phyloP scores from a whole-genome alignment of 2,113 vertebrate species.

The Mola mola region DNA sequence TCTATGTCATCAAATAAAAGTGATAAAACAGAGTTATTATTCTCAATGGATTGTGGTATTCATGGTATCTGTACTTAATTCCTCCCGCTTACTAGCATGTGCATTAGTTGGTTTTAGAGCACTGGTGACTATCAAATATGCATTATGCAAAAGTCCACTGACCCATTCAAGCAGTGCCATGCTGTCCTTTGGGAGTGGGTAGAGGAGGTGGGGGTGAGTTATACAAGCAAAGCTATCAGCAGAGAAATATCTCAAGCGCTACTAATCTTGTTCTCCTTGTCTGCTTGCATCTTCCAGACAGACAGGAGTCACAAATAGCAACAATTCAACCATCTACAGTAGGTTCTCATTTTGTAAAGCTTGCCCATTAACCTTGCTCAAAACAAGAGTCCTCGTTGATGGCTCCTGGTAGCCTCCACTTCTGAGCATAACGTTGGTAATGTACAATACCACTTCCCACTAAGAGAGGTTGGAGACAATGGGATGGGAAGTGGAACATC shows the following conservation, averaged over 20 bases:
- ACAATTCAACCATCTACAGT: neutral
- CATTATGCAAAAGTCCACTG: slow-evolving; percentile 40
- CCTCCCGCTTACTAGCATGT: slow-evolving; percentile 32
- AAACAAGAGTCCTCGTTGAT: neutral
- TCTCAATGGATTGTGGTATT: slow-evolving; percentile 13
- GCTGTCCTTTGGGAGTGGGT: slow-evolving; percentile 47
- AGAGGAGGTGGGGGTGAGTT: slow-evolving; percentile 27
- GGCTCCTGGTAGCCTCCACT: neutral
- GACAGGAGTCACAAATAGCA: neutral
- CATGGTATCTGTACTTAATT: slow-evolving; percentile 31
- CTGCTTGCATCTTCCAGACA: too few species aligned
- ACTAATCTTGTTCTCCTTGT: neutral
- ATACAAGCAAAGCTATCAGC: slow-evolving; percentile 43
- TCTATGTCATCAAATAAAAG: slow-evolving; percentile 3
- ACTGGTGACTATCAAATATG: slow-evolving; percentile 36
- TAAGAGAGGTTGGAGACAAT: slow-evolving; percentile 14
- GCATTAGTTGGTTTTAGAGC: slow-evolving; percentile 25
- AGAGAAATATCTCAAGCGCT: slow-evolving; percentile 6
- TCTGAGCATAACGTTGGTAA: slow-evolving; percentile 18
- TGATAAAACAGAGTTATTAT: neutral
- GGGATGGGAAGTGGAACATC: slow-evolving; percentile 26
- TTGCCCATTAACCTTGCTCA: slow-evolving; percentile 26
- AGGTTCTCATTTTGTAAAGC: neutral
- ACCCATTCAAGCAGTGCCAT: slow-evolving; percentile 32
- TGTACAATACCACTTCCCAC: slow-evolving; percentile 14